Conservation (phyloP, 1,140 invertebrate genomes). For the Wiebesia pumilae region DNA sequence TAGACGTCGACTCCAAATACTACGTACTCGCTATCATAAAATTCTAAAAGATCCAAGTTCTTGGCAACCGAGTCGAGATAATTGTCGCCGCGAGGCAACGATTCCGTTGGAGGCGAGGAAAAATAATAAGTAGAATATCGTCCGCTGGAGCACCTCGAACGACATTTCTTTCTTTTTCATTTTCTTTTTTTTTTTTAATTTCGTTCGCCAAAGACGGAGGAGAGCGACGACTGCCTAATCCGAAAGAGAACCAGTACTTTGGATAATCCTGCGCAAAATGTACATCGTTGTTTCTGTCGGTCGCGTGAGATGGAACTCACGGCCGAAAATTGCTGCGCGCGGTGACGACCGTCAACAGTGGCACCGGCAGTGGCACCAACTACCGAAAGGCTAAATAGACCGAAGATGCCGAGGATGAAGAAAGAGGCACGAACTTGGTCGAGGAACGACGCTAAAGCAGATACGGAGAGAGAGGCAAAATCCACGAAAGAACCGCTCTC, state of each 20-base stretch:
- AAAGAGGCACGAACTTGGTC: slow-evolving; percentile 8
- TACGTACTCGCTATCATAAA: too few relatives aligned
- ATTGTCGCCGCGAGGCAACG: neutral
- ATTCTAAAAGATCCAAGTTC: too few relatives aligned
- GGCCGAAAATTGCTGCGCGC: neutral
- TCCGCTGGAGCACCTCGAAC: neutral
- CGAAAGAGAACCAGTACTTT: neutral
- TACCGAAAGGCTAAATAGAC: slow-evolving; percentile 19
- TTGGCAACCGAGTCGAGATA: neutral
- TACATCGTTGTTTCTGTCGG: neutral
- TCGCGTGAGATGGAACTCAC: neutral
- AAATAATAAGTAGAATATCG: neutral
- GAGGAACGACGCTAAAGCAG: neutral
- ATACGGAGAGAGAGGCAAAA: neutral
- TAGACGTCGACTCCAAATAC: too few relatives aligned
- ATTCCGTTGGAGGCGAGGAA: neutral
- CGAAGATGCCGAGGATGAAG: neutral
- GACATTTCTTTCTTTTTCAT: neutral
- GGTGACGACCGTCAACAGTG: neutral
- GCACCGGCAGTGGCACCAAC: neutral
- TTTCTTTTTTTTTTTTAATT: too few relatives aligned
- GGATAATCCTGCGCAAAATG: neutral
- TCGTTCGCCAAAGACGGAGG: neutral
- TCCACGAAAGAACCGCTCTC: slow-evolving; percentile 26
- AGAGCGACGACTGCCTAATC: neutral